Percentiles rank a stretch among this genome's conserved stretches.
These are phyloP conservation scores for Natrix natrix DNA, from an alignment of 2,797 vertebrate species.

Conservation along the genomic window DNA sequence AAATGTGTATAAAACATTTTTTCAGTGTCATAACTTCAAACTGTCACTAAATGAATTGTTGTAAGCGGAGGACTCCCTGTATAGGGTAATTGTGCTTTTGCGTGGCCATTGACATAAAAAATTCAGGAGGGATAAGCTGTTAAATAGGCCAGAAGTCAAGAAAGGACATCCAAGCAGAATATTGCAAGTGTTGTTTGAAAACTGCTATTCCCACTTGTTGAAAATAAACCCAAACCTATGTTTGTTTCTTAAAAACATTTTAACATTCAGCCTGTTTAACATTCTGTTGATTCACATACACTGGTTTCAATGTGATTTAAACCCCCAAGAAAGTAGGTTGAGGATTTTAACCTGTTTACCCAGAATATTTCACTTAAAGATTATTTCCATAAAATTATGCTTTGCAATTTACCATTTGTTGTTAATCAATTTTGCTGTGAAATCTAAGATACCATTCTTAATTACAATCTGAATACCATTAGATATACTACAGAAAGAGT, in stretches of 20 bases:
- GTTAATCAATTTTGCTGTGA: background rate
- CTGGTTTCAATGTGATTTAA: background rate
- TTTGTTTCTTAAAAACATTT: background rate
- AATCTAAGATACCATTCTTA: background rate
- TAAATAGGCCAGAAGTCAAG: background rate
- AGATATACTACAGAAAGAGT: background rate
- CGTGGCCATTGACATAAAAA: background rate
- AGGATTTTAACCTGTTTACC: background rate
- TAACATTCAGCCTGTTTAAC: background rate
- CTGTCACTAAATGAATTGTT: too few species aligned
- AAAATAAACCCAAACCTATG: background rate
- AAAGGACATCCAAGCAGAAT: background rate
- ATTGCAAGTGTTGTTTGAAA: background rate
- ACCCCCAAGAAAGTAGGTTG: background rate
- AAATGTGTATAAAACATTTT: too few species aligned
- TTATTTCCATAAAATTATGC: background rate
- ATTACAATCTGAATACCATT: background rate
- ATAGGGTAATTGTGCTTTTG: background rate
- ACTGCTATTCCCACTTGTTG: background rate
- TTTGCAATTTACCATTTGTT: background rate
- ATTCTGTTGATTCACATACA: background rate
- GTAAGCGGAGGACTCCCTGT: too few species aligned
- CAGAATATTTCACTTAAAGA: background rate
- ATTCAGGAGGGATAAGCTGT: background rate
- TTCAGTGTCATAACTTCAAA: too few species aligned